Evolutionary conservation across 2,797 vertebrate genomes (phyloP), one percentile per base, ranked within the genome.

Genomic region (Orientallactaga sibirica): DNA sequence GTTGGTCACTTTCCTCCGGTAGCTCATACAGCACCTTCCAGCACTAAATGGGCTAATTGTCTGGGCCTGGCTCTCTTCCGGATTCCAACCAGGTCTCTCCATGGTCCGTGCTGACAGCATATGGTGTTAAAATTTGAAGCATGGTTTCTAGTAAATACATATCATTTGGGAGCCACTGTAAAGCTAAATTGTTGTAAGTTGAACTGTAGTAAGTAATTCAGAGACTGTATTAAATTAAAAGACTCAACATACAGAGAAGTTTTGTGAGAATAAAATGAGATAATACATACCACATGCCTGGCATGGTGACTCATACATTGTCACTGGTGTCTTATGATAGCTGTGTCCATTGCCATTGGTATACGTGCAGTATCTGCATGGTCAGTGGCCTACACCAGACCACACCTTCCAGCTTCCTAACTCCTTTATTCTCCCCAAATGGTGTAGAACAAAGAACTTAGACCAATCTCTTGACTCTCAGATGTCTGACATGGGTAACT

Each of bases 241-340:
- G 86, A 29, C 18, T 61, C 67, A 5, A 37, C 27, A 43, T 61
- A 52, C 0, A 61, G n/a, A 86, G 43, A 8, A 8, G 3, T 52
- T 83, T 74, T 70, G 11, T 43, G 29, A 91, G 48, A 33, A 52
- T 68, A 78, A 88, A 95, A 48, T 86, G 58, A 66, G 29, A 70
- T 82, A 37, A 82, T 74, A 0, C 55, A 75, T 71, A 62, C 41
- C 2, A 84, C 75, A 16, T 61, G 16, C 20, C 29, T 68, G 48
- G 58, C n/a, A 89, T 18, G 61, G 48, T 88, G 58, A 85, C n/a
- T 82, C 27, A 81, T 43, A 52, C 81, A 84, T 19, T 68, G 33
- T 43, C 43, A 3, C 43, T 48, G 43, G 43, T 5, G 4, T 48
- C 43, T 48, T 48, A 48, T 48, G 43, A 48, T 48, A 48, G 43